Conservation (phyloP, 2,888 invertebrate genomes). For the Agelastica alni region DNA sequence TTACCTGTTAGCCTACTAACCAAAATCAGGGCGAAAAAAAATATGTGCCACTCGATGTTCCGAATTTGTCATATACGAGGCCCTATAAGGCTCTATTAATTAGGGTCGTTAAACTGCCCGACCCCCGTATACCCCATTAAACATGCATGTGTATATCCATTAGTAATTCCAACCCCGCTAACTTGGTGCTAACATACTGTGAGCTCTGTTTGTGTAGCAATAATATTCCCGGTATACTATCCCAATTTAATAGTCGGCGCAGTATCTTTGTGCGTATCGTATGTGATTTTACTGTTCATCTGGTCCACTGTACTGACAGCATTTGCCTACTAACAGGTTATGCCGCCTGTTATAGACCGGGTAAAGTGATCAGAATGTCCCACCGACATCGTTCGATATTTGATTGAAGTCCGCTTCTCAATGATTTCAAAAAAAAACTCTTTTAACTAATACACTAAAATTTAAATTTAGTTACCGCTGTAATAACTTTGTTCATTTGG, state of each 20-base stretch:
- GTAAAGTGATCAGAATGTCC: conserved; percentile 16
- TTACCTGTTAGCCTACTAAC: conserved; percentile 1
- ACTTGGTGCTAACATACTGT: conserved; percentile 52
- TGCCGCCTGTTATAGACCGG: conserved; percentile 28
- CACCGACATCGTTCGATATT: too few species aligned
- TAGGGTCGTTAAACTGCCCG: conserved; percentile 46
- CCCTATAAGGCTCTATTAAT: conserved; percentile 40
- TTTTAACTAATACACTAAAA: too few species aligned
- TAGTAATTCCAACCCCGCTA: conserved; percentile 52
- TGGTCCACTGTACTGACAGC: conserved; percentile 41
- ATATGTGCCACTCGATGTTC: conserved; percentile 3
- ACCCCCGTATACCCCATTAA: conserved; percentile 47
- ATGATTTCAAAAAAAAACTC: too few species aligned
- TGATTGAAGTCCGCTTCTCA: too few species aligned
- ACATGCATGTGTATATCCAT: conserved; percentile 51
- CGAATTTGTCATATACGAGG: conserved; percentile 19
- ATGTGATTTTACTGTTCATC: conserved; percentile 26
- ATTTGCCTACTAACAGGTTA: conserved; percentile 52
- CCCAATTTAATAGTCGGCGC: conserved; percentile 28
- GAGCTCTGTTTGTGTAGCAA: conserved; percentile 51
- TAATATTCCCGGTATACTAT: conserved; percentile 42
- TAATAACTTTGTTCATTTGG: too few species aligned
- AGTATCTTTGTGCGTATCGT: conserved; percentile 42
- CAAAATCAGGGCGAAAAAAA: not conserved
- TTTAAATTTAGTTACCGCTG: too few species aligned